Evolutionary conservation across 1,140 invertebrate genomes (phyloP).

Genomic region (Ceratina australensis): DNA sequence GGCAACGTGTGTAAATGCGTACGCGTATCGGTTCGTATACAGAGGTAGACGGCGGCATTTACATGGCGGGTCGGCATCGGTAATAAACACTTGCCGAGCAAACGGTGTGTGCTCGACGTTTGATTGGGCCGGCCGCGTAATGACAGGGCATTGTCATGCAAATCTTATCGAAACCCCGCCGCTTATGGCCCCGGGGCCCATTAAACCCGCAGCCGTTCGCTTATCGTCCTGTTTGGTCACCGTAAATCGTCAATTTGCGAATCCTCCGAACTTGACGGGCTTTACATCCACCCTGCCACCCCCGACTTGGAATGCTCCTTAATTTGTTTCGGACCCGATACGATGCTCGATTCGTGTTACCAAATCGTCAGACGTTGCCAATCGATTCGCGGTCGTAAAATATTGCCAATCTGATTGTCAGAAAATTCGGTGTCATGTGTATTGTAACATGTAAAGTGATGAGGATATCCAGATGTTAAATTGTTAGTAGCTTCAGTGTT

Average conservation of each 20-base stretch:
- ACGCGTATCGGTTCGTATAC: constrained; percentile 22
- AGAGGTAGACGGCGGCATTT: constrained; percentile 54
- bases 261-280: constrained; percentile 55
- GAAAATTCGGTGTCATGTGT: too few relatives aligned
- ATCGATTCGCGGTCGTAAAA: not conserved
- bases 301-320: constrained; percentile 45
- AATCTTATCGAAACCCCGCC: constrained; percentile 65
- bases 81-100: constrained; percentile 70
- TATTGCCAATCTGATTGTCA: not conserved
- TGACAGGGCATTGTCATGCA: constrained; percentile 72
- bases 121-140: constrained; percentile 69
- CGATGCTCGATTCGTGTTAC: too few relatives aligned
- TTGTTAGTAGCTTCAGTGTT: too few relatives aligned
- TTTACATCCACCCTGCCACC: not conserved
- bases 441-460: too few relatives aligned
- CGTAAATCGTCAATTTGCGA: constrained; percentile 68
- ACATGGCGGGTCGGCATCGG: constrained; percentile 57
- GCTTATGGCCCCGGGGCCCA: constrained; percentile 66
- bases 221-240: constrained; percentile 65
- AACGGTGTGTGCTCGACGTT: constrained; percentile 66
- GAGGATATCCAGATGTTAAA: too few relatives aligned
- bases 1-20: too few relatives aligned
- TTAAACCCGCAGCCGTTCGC: constrained; percentile 64
- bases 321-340: constrained; percentile 5
- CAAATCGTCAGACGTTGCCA: too few relatives aligned